Conservation (phyloP, 2,888 invertebrate species). For the Ornithoptera alexandrae region DNA sequence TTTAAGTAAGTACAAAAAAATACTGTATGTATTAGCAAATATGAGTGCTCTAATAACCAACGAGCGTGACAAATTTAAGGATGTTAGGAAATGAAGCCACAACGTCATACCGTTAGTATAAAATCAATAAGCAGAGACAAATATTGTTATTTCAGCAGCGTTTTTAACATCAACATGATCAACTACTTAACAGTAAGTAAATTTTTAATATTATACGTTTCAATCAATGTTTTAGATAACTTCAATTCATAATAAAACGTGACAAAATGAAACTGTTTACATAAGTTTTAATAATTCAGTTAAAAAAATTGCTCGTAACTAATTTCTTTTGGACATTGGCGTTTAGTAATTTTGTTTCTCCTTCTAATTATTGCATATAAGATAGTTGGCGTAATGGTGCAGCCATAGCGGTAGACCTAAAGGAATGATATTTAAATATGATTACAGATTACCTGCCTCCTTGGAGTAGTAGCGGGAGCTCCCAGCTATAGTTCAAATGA, state of each 20-base stretch:
- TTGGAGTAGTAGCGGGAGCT: slow-evolving; percentile 56
- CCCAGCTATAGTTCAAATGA: slow-evolving; percentile 40
- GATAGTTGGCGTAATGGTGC: too few relatives aligned
- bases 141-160: slow-evolving; percentile 28
- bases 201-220: background rate
- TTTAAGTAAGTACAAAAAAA: slow-evolving; percentile 54
- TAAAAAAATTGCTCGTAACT: too few relatives aligned
- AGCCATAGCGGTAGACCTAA: too few relatives aligned
- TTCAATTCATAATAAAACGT: too few relatives aligned
- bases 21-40: slow-evolving; percentile 24
- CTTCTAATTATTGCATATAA: background rate
- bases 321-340: background rate
- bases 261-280: too few relatives aligned
- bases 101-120: slow-evolving; percentile 51
- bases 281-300: too few relatives aligned
- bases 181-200: slow-evolving; percentile 60
- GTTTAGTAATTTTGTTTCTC: background rate
- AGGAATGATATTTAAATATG: background rate
- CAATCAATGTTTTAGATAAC: too few relatives aligned
- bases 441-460: slow-evolving; percentile 56
- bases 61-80: slow-evolving; percentile 66
- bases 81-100: slow-evolving; percentile 58
- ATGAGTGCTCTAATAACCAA: slow-evolving; percentile 59
- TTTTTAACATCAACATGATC: slow-evolving; percentile 51
- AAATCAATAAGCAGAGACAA: slow-evolving; percentile 42